phyloP scores from a whole-genome alignment of 1,140 invertebrate species.

The Aphelinus atriplicis region DNA sequence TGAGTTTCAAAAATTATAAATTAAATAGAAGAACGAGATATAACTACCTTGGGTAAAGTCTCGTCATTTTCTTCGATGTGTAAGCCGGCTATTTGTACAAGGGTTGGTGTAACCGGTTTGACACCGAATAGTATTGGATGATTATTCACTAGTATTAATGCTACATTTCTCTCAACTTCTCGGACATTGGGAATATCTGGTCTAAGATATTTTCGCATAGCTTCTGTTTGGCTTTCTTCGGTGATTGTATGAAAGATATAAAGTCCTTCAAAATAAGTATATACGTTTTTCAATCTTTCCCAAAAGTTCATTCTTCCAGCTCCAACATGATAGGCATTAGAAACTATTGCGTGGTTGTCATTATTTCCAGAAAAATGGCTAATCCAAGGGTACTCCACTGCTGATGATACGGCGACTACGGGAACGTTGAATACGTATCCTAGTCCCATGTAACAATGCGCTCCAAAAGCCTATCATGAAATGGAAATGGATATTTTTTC shows the following conservation, averaged over 20 bases:
- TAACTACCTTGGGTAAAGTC: conserved; percentile 19
- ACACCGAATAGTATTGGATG: conserved; percentile 54
- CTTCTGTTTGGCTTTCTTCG: conserved; percentile 52
- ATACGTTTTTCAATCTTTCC: conserved; percentile 66
- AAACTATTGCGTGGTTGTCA: conserved; percentile 66
- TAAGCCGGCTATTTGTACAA: conserved; percentile 62
- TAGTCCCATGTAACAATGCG: conserved; percentile 63
- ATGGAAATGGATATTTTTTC: not conserved
- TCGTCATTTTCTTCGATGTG: conserved; percentile 49
- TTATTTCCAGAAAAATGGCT: conserved; percentile 69
- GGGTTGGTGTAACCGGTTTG: conserved; percentile 52
- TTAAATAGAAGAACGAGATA: too few relatives aligned
- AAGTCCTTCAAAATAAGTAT: not conserved
- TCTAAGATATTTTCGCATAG: conserved; percentile 46
- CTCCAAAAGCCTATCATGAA: conserved; percentile 33
- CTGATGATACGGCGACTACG: conserved; percentile 67
- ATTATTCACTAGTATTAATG: conserved; percentile 58
- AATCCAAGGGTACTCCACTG: conserved; percentile 67
- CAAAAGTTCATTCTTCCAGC: conserved; percentile 69
- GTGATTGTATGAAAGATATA: conserved; percentile 10
- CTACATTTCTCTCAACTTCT: conserved; percentile 54
- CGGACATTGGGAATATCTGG: conserved; percentile 43
- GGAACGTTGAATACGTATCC: conserved; percentile 67
- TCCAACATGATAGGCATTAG: conserved; percentile 58
- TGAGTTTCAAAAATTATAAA: too few relatives aligned